Percentiles rank a stretch among this genome's conserved stretches.
phyloP scores from a whole-genome alignment of 2,797 vertebrate genomes.

The Clarias laeviceps region DNA sequence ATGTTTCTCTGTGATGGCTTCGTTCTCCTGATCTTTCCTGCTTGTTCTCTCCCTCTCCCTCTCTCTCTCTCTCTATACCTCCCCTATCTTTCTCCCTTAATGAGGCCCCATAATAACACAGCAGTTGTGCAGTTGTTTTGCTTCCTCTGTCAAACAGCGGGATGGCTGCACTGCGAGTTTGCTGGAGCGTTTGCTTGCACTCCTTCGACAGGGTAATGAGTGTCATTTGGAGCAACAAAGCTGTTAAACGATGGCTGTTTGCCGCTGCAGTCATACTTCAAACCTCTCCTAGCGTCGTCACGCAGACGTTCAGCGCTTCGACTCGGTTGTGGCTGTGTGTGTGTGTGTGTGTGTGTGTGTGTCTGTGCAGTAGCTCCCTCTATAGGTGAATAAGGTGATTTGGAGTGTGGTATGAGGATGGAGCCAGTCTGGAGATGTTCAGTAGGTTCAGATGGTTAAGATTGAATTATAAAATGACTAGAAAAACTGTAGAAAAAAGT shows the following conservation, averaged over 20 bases:
- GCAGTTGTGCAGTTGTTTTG: conserved; percentile 83
- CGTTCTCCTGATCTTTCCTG: conserved; percentile 17
- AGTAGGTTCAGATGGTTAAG: neutral
- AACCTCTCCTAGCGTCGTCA: conserved; percentile 56
- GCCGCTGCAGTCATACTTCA: conserved; percentile 73
- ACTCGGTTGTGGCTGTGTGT: neutral
- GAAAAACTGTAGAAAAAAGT: neutral
- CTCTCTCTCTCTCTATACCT: conserved; percentile 37
- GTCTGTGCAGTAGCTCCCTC: conserved; percentile 25
- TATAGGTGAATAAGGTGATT: neutral
- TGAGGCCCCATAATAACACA: conserved; percentile 84
- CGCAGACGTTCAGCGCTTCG: neutral
- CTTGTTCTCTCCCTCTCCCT: conserved; percentile 40
- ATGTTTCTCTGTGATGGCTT: conserved; percentile 41
- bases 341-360: too few relatives aligned
- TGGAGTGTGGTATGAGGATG: neutral
- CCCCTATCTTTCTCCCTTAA: conserved; percentile 77
- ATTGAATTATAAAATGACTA: neutral
- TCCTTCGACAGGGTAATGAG: conserved; percentile 82
- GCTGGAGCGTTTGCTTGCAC: conserved; percentile 78
- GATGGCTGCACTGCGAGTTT: conserved; percentile 76
- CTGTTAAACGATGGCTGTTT: conserved; percentile 70
- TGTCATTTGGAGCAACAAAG: conserved; percentile 79
- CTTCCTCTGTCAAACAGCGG: conserved; percentile 81
- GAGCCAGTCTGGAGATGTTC: neutral